Evolutionary conservation across 2,888 invertebrate genomes (phyloP).

Genomic region (Byasa hedistus): DNA sequence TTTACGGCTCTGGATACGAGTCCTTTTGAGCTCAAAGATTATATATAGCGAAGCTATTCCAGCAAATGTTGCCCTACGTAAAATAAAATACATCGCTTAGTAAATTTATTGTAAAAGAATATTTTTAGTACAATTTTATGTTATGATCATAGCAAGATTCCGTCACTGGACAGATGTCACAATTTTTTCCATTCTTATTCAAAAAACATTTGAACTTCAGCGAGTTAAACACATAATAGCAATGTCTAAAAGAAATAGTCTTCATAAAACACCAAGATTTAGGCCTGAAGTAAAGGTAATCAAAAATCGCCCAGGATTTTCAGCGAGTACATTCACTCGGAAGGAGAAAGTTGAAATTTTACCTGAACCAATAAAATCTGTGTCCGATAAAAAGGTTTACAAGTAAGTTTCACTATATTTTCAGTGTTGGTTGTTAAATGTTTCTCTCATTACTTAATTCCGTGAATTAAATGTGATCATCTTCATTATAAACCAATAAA

Average conservation of each 20-base stretch:
- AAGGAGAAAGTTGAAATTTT: conserved; percentile 72
- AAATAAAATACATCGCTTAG: no score
- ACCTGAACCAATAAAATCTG: conserved; percentile 84
- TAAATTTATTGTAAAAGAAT: no score
- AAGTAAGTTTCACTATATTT: conserved; percentile 74
- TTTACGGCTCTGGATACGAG: no score
- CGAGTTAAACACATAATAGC: conserved; percentile 46
- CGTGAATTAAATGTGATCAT: not conserved
- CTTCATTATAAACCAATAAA: not conserved
- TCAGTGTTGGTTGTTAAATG: not conserved
- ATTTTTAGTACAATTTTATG: no score
- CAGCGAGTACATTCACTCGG: conserved; percentile 45
- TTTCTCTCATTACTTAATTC: no score
- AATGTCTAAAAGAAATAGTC: conserved; percentile 69
- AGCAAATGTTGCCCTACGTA: not conserved
- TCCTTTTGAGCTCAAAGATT: no score
- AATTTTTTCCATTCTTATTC: conserved; percentile 68
- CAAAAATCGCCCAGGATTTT: conserved; percentile 46
- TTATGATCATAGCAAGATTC: conserved; percentile 18
- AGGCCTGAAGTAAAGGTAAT: conserved; percentile 64
- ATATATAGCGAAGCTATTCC: no score
- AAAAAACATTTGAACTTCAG: conserved; percentile 60
- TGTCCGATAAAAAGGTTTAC: conserved; percentile 88
- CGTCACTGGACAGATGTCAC: conserved; percentile 63
- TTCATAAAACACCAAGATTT: conserved; percentile 63